Evolutionary conservation across 1,140 invertebrate species (phyloP), one percentile per base, ranked within the genome.

Genomic region (Drosophila eugracilis): DNA sequence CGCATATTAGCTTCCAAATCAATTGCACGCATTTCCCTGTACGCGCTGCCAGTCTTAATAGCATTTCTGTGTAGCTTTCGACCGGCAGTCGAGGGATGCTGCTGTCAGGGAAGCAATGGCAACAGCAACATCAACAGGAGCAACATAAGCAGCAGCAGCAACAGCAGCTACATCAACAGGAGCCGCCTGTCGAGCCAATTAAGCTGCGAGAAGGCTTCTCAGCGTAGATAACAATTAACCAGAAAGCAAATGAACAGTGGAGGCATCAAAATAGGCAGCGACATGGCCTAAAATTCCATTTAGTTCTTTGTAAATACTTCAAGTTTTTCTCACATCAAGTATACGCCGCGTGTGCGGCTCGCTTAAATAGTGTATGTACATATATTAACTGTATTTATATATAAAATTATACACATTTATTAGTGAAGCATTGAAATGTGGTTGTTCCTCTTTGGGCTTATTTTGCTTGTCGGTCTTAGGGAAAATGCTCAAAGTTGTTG

Each of bases 21-120:
- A 86, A 88, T 88, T 72, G 83, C 71, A 88, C 83, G 84, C 84
- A 89, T 83, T 48, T 83, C 83, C 53, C 75, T 88, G 34, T 89
- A 88, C 71, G 84, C 84, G 50, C 55, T 88, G 80, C 86, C 86
- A 44, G 80, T 90, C 60, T 71, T 89, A 89, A 90, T 89, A 86
- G 80, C 86, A 58, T 90, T 89, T 81, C 86, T 89, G 59, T 90
- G 86, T 89, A 80, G 58, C 75, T 45, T 42, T 48, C 53, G 14
- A 14, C 44, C 69, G 48, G 21, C 55, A 19, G 41, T 53, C 45
- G 36, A 28, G 52, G 47, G 65, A 52, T 52, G 70, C 30, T 26
- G 37, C 32, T 39, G 54, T 50, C 34, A 42, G 45, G 42, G 37
- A 34, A 30, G 37, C 15, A 12, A 9, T 14, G 21, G 12, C 37